Percentiles rank a stretch among this genome's conserved stretches.
Conservation (phyloP, 2,888 invertebrate species). For the Stictocephala bisonia region DNA sequence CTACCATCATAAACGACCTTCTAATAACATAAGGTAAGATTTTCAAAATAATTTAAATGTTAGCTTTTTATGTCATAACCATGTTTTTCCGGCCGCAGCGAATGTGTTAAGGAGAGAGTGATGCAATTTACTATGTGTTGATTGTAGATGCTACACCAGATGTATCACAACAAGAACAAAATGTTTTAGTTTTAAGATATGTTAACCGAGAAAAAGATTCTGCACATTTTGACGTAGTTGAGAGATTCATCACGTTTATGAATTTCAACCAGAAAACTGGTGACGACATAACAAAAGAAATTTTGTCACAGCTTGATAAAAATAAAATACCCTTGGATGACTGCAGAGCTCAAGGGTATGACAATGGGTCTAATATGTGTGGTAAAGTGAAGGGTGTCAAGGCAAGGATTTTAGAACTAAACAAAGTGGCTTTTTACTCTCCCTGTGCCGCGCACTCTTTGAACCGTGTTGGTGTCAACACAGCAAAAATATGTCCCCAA, state of each 20-base stretch:
- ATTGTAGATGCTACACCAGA: conserved; percentile 38
- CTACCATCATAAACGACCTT: too few relatives aligned
- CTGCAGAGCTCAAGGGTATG: conserved; percentile 28
- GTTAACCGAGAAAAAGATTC: conserved; percentile 5
- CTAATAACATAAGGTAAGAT: too few relatives aligned
- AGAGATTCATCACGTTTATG: conserved; percentile 25
- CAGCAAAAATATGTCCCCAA: conserved; percentile 34
- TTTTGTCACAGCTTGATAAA: neutral
- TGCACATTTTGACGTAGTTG: conserved; percentile 20
- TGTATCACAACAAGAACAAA: conserved; percentile 37
- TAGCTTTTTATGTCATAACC: too few relatives aligned
- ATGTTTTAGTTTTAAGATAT: conserved; percentile 40
- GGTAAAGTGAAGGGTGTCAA: conserved; percentile 39
- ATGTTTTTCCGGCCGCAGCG: too few relatives aligned
- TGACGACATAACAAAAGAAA: neutral
- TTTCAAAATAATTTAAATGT: too few relatives aligned
- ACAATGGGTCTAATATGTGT: conserved; percentile 27
- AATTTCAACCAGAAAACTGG: conserved; percentile 40
- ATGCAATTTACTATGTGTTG: conserved; percentile 32
- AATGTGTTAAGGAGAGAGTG: too few relatives aligned
- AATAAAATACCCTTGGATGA: conserved; percentile 30
- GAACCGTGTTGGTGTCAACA: conserved; percentile 31
- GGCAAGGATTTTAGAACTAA: conserved; percentile 33
- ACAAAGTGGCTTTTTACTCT: conserved; percentile 32
- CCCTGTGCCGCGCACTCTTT: conserved; percentile 39